These are phyloP conservation scores for Halesus radiatus DNA, from an alignment of 1,140 invertebrate genomes.

Conservation along the genomic window DNA sequence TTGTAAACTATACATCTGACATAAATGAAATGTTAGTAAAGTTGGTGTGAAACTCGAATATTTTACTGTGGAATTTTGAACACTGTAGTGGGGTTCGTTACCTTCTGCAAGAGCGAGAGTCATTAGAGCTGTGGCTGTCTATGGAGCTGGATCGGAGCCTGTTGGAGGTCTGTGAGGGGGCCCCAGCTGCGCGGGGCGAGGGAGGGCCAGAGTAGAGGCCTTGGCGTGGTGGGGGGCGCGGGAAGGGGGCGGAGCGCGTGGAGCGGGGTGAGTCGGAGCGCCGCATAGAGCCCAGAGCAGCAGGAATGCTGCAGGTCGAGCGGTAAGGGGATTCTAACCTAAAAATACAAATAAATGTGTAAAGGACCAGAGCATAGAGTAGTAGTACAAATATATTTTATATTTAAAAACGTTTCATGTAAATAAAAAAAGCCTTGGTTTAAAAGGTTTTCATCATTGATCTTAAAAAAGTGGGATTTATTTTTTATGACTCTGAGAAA, in stretches of 20 bases:
- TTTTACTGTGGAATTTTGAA: too few species aligned
- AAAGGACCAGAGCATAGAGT: too few species aligned
- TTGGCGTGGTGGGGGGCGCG: conserved; percentile 82
- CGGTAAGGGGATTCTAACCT: conserved; percentile 69
- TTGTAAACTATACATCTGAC: too few species aligned
- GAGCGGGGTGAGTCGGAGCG: conserved; percentile 81
- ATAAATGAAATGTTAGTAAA: too few species aligned
- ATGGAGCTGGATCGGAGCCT: conserved; percentile 83
- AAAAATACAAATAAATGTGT: too few species aligned
- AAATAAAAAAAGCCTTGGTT: too few species aligned
- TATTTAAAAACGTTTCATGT: too few species aligned
- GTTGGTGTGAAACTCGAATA: too few species aligned
- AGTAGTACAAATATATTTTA: too few species aligned
- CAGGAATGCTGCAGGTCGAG: conserved; percentile 68
- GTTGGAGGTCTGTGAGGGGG: conserved; percentile 71
- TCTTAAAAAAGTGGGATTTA: too few species aligned
- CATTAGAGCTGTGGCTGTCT: conserved; percentile 88
- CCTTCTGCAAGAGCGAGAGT: conserved; percentile 79
- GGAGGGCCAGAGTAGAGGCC: conserved; percentile 78
- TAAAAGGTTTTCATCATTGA: too few species aligned
- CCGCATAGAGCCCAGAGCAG: conserved; percentile 58
- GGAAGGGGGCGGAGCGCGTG: conserved; percentile 88
- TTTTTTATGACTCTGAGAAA: too few species aligned
- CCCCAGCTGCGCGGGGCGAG: conserved; percentile 63
- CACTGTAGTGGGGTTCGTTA: conserved; percentile 53